Conservation (phyloP, 2,113 vertebrate genomes). For the Mustela nigripes region DNA sequence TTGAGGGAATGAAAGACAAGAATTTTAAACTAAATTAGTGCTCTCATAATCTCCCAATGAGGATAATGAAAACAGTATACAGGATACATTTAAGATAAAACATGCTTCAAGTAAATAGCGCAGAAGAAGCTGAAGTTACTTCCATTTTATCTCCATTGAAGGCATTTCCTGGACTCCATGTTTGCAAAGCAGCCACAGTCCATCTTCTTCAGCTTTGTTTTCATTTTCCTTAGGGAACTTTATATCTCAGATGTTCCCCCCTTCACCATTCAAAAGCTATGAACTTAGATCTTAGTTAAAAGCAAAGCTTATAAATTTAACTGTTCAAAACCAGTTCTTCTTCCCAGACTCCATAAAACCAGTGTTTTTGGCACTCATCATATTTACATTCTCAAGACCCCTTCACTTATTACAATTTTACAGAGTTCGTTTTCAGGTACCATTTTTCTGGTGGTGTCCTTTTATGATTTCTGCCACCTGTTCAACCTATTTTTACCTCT, state of each 20-base stretch:
- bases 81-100: constrained; percentile 70
- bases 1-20: constrained; percentile 72
- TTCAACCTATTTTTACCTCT: neutral
- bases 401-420: neutral
- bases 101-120: constrained; percentile 49
- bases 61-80: constrained; percentile 72
- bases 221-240: constrained; percentile 72
- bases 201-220: constrained; percentile 68
- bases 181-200: constrained; percentile 50
- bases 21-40: constrained; percentile 73
- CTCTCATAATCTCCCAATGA: constrained; percentile 68
- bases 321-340: neutral
- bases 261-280: constrained; percentile 23
- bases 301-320: constrained; percentile 30
- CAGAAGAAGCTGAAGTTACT: constrained; percentile 50
- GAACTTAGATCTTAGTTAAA: constrained; percentile 62
- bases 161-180: constrained; percentile 41
- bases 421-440: neutral
- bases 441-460: neutral
- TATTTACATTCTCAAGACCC: neutral
- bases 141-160: neutral
- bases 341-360: neutral
- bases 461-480: neutral
- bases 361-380: neutral
- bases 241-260: constrained; percentile 40